Percentiles rank a stretch among this genome's conserved stretches.
phyloP scores from a whole-genome alignment of 2,888 invertebrate genomes.

The Choristoneura rosaceana region DNA sequence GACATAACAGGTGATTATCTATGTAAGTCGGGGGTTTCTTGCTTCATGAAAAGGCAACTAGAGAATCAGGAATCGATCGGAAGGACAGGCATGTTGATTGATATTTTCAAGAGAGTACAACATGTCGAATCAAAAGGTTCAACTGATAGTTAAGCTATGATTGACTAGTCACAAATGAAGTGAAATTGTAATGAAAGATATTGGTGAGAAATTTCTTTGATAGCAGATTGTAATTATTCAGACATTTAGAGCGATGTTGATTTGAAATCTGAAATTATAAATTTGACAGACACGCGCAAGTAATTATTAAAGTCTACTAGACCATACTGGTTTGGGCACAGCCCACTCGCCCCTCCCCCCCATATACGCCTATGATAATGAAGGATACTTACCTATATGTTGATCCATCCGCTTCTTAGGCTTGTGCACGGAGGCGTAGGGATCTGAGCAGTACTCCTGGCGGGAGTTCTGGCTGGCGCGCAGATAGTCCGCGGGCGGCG shows the following conservation, averaged over 20 bases:
- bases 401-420: constrained; percentile 95
- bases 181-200: neutral
- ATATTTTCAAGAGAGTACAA: neutral
- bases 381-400: constrained; percentile 90
- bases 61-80: neutral
- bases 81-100: neutral
- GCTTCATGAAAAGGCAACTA: neutral
- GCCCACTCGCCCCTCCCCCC: too few relatives aligned
- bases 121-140: neutral
- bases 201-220: neutral
- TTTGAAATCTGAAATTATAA: neutral
- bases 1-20: neutral
- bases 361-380: too few relatives aligned
- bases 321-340: too few relatives aligned
- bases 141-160: neutral
- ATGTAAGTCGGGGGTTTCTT: neutral
- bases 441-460: constrained; percentile 95
- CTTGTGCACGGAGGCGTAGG: constrained; percentile 95
- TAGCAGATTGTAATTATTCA: neutral
- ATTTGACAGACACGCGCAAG: constrained; percentile 1
- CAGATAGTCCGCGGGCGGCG: constrained; percentile 89
- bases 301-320: neutral
- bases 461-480: constrained; percentile 92
- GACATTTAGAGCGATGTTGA: neutral
- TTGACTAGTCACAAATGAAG: neutral